These are phyloP conservation scores for Morone chrysops DNA, from an alignment of 2,113 vertebrate genomes.

Conservation along the genomic window DNA sequence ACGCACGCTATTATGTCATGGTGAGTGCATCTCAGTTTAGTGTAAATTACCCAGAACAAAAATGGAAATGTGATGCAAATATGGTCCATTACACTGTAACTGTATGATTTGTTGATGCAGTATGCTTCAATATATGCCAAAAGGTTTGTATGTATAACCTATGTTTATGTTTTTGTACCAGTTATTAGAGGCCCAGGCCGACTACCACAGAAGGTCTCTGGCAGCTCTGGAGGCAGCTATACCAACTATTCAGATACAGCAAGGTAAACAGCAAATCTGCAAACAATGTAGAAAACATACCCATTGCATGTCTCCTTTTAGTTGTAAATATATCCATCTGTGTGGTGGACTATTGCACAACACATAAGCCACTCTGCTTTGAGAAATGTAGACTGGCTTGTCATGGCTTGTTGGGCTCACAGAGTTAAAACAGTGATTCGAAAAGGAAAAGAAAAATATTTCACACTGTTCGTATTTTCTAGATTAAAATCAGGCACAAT, in stretches of 20 bases:
- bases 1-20: conserved; percentile 91
- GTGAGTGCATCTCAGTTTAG: conserved; percentile 81
- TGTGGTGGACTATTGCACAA: too few relatives aligned
- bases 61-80: conserved; percentile 41
- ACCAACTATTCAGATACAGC: conserved; percentile 92
- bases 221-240: conserved; percentile 94
- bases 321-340: not conserved
- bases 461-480: not conserved
- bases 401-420: not conserved
- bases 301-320: not conserved
- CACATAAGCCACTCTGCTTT: not conserved
- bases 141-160: conserved; percentile 30
- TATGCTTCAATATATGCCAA: not conserved
- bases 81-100: not conserved
- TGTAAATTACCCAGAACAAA: not conserved
- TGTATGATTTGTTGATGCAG: not conserved
- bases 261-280: conserved; percentile 85
- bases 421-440: too few relatives aligned
- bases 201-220: conserved; percentile 98
- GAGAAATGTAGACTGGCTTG: not conserved
- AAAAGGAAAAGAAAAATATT: too few relatives aligned
- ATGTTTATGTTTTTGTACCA: conserved; percentile 84
- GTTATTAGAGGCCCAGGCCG: conserved; percentile 98
- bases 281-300: not conserved
- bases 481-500: not conserved